These are phyloP conservation scores for Hyperoplus lanceolatus DNA, from an alignment of 2,797 vertebrate species.

Conservation along the genomic window DNA sequence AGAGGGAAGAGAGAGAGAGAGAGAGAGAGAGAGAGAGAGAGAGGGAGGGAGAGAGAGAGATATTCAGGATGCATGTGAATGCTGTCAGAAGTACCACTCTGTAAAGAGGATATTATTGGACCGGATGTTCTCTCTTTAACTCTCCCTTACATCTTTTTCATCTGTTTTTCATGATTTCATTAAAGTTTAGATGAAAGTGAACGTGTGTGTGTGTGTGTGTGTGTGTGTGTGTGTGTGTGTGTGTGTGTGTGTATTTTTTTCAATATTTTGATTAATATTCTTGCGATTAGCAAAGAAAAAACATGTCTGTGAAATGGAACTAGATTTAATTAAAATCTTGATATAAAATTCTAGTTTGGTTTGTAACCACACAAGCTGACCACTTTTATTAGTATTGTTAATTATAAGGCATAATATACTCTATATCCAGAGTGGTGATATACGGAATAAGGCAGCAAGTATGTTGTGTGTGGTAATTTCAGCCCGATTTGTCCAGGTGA, in stretches of 20 bases:
- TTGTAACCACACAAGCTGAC: not conserved
- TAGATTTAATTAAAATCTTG: not conserved
- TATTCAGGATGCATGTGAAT: constrained; percentile 34
- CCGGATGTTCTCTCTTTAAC: constrained; percentile 4
- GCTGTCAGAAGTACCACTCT: constrained; percentile 59
- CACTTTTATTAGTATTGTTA: constrained; percentile 3
- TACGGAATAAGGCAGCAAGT: not conserved
- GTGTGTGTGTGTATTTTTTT: not conserved
- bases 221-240: not conserved
- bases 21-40: not conserved
- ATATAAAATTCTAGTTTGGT: not conserved
- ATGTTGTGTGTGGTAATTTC: constrained; percentile 25
- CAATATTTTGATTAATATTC: not conserved
- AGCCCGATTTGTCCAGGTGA: constrained; percentile 53
- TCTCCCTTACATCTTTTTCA: not conserved
- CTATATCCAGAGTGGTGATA: not conserved
- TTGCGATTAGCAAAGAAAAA: not conserved
- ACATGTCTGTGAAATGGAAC: not conserved
- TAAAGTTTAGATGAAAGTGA: constrained; percentile 18
- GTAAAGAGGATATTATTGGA: constrained; percentile 49
- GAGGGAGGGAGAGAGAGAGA: constrained; percentile 22
- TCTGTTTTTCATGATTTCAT: not conserved
- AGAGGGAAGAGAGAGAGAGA: constrained; percentile 5
- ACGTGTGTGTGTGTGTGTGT: not conserved
- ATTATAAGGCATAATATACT: not conserved